Evolutionary conservation across 1,140 invertebrate genomes (phyloP).

Genomic region (Bombus turneri): DNA sequence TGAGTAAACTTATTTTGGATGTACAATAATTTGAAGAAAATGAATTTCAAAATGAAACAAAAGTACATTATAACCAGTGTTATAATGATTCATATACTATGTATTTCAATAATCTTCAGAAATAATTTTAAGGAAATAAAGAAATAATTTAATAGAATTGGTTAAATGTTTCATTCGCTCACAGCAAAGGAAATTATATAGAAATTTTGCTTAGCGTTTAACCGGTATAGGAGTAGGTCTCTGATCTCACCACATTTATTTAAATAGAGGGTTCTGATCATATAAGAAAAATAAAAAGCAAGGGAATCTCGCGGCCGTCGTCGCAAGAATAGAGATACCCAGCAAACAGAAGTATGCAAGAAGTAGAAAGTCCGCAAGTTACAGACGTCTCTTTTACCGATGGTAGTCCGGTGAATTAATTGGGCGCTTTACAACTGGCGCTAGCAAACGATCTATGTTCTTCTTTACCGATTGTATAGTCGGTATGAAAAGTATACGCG

Average conservation of each 20-base stretch:
- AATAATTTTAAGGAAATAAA: not conserved
- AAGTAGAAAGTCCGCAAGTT: not conserved
- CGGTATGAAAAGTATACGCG: not conserved
- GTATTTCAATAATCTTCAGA: not conserved
- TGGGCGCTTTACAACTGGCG: not conserved
- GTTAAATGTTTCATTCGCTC: no score
- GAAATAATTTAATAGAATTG: not conserved
- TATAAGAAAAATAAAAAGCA: conserved; percentile 11
- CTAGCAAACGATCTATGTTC: conserved; percentile 15
- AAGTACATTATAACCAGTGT: not conserved
- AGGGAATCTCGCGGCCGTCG: conserved; percentile 17
- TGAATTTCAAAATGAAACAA: not conserved
- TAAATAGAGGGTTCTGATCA: not conserved
- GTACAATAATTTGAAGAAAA: not conserved
- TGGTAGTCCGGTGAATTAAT: not conserved
- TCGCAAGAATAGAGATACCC: not conserved
- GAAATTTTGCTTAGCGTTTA: not conserved
- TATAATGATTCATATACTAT: not conserved
- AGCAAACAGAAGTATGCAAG: not conserved
- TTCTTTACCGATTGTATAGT: not conserved
- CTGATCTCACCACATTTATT: not conserved
- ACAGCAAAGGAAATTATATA: not conserved
- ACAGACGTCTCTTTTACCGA: conserved; percentile 17
- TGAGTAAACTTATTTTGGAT: not conserved
- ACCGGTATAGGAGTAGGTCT: no score